These are phyloP conservation scores for Seira ritae DNA, from an alignment of 2,888 invertebrate species.

Conservation along the genomic window DNA sequence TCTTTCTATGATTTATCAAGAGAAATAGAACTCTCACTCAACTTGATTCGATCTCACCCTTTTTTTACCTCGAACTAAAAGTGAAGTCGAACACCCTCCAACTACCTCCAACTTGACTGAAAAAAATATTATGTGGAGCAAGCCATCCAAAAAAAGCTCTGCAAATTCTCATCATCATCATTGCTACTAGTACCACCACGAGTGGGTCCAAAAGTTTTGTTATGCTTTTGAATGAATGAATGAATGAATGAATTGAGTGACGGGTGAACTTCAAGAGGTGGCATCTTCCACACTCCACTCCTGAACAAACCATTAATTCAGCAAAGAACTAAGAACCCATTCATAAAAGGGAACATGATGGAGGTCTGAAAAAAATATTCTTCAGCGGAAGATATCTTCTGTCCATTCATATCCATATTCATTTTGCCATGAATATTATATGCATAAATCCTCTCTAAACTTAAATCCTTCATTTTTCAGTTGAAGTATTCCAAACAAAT, in stretches of 20 bases:
- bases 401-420: conserved; percentile 14
- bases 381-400: background rate
- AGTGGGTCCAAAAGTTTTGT: background rate
- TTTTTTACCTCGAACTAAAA: background rate
- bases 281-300: conserved; percentile 36
- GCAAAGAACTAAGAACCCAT: conserved; percentile 24
- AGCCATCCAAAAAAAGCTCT: conserved; percentile 7
- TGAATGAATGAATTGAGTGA: conserved; percentile 42
- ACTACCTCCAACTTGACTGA: too few relatives aligned
- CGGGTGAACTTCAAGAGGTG: conserved; percentile 50
- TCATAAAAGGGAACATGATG: conserved; percentile 32
- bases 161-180: conserved; percentile 42
- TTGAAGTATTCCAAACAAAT: conserved; percentile 13
- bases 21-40: background rate
- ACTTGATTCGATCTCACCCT: background rate
- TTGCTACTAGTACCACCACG: too few relatives aligned
- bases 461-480: conserved; percentile 3
- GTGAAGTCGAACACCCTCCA: conserved; percentile 8
- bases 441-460: background rate
- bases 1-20: background rate
- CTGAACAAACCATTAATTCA: conserved; percentile 39
- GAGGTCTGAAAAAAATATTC: background rate
- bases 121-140: background rate
- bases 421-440: background rate
- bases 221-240: conserved; percentile 23